phyloP scores from a whole-genome alignment of 2,797 vertebrate species.

The Phrynocephalus vlangalii region DNA sequence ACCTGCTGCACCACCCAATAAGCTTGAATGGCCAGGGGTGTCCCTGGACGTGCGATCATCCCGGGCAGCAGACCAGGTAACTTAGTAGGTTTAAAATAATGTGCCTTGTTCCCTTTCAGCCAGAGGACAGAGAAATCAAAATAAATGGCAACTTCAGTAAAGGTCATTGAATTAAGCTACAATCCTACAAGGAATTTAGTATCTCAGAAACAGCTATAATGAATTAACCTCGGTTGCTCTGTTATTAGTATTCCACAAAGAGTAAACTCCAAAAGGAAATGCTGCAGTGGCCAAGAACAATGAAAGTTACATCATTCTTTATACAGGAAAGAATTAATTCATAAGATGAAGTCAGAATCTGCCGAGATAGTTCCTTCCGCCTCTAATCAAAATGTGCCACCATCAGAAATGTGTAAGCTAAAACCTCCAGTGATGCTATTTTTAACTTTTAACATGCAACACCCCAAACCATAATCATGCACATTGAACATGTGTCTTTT shows the following conservation, averaged over 20 bases:
- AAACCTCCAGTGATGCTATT: background rate
- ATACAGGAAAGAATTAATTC: background rate
- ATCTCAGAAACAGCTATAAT: constrained; percentile 29
- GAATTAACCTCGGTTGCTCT: background rate
- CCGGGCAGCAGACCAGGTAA: too few relatives aligned
- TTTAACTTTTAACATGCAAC: constrained; percentile 1
- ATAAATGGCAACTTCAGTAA: background rate
- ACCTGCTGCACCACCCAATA: too few relatives aligned
- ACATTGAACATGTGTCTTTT: background rate
- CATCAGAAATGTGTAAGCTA: background rate
- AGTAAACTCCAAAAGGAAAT: constrained; percentile 39
- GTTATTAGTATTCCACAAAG: constrained; percentile 31
- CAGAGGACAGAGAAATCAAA: background rate
- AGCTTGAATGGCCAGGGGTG: too few relatives aligned
- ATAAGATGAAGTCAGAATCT: background rate
- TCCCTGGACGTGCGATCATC: too few relatives aligned
- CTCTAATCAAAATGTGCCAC: background rate
- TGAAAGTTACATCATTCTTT: constrained; percentile 11
- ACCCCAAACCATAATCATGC: background rate
- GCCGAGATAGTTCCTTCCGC: background rate
- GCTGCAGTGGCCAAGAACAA: background rate
- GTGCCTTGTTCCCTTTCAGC: background rate
- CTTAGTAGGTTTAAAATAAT: background rate
- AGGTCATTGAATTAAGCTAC: background rate
- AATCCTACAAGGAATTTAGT: constrained; percentile 4